Evolutionary conservation across 2,888 invertebrate genomes (phyloP).

Genomic region (Meteorus cinctellus): DNA sequence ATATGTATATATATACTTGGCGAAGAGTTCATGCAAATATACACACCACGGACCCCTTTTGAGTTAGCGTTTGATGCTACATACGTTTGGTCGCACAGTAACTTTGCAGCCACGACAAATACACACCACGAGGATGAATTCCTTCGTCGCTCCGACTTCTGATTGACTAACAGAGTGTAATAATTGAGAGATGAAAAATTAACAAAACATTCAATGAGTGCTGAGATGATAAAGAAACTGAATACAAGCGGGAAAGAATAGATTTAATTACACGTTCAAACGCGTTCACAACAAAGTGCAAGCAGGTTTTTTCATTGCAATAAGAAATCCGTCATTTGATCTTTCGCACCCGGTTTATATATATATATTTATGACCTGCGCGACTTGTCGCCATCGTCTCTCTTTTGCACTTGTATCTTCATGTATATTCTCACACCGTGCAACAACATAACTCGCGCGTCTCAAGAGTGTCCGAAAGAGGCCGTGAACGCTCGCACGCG

Average conservation of each 20-base stretch:
- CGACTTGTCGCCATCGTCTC: slow-evolving; percentile 31
- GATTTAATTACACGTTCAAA: slow-evolving; percentile 24
- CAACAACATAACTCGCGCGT: slow-evolving; percentile 62
- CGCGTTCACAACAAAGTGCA: background rate
- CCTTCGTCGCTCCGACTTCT: slow-evolving; percentile 18
- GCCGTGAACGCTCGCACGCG: slow-evolving; percentile 48
- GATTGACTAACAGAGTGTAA: slow-evolving; percentile 5
- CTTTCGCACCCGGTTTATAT: slow-evolving; percentile 20
- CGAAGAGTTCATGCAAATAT: slow-evolving; percentile 60
- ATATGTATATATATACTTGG: slow-evolving; percentile 53
- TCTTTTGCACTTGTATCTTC: slow-evolving; percentile 35
- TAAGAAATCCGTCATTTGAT: slow-evolving; percentile 40
- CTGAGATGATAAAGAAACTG: slow-evolving; percentile 2
- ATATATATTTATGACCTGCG: slow-evolving; percentile 18
- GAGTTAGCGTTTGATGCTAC: background rate
- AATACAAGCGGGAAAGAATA: background rate
- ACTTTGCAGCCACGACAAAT: slow-evolving; percentile 11
- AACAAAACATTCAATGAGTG: background rate
- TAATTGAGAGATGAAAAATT: background rate
- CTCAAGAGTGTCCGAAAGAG: slow-evolving; percentile 55
- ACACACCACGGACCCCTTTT: slow-evolving; percentile 17
- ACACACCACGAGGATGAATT: slow-evolving; percentile 21
- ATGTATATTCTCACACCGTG: slow-evolving; percentile 39
- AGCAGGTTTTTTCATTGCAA: slow-evolving; percentile 25
- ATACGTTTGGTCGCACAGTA: background rate